These are phyloP conservation scores for Cygnus atratus DNA, from an alignment of 2,113 vertebrate genomes.

Conservation along the genomic window DNA sequence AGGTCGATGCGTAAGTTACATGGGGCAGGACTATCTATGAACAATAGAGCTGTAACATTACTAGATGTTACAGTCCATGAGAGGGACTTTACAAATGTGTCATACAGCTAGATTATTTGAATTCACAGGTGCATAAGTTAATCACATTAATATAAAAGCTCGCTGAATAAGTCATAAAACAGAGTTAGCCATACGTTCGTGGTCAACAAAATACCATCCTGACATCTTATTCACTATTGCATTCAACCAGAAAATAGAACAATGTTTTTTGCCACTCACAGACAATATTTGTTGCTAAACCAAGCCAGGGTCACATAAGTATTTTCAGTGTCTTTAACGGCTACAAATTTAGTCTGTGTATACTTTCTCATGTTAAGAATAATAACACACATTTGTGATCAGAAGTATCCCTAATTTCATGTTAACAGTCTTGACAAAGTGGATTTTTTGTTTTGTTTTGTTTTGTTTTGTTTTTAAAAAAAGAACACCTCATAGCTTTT, in stretches of 20 bases:
- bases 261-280: background rate
- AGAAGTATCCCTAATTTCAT: background rate
- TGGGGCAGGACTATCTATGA: background rate
- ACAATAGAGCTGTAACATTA: background rate
- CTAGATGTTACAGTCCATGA: background rate
- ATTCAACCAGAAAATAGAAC: background rate
- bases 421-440: background rate
- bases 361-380: background rate
- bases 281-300: background rate
- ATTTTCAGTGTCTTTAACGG: background rate
- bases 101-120: fast-evolving
- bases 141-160: background rate
- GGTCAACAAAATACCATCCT: background rate
- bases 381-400: background rate
- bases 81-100: background rate
- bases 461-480: background rate
- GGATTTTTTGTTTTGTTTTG: background rate
- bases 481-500: background rate
- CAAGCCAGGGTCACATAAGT: background rate
- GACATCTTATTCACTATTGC: background rate
- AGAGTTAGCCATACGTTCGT: background rate
- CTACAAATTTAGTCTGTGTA: background rate
- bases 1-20: background rate
- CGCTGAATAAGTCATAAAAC: background rate
- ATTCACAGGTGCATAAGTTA: background rate